Evolutionary conservation across 2,888 invertebrate genomes (phyloP).

Genomic region (Caenorhabditis sulstoni): DNA sequence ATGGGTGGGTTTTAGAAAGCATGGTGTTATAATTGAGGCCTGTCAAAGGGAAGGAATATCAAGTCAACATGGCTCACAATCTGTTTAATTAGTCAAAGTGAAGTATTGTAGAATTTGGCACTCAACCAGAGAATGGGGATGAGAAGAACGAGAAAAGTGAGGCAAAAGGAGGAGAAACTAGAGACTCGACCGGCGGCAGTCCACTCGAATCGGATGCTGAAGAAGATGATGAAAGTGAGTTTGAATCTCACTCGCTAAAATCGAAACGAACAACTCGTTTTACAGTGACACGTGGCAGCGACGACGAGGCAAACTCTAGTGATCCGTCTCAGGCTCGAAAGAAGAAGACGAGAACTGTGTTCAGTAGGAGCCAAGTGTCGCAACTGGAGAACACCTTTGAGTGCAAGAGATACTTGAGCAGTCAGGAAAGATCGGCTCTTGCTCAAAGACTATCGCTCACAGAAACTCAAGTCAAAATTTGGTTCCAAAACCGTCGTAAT

Average conservation of each 20-base stretch:
- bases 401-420: constrained; percentile 74
- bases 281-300: constrained; percentile 63
- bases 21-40: constrained; percentile 52
- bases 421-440: constrained; percentile 72
- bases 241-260: background rate
- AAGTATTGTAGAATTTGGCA: constrained; percentile 37
- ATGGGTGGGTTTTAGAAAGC: background rate
- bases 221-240: constrained; percentile 61
- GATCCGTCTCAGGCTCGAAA: constrained; percentile 66
- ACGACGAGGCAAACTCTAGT: constrained; percentile 65
- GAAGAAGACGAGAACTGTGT: constrained; percentile 80
- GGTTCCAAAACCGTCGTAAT: constrained; percentile 79
- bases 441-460: constrained; percentile 75
- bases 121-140: constrained; percentile 37
- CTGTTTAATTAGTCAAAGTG: constrained; percentile 36
- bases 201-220: constrained; percentile 70
- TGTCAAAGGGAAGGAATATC: constrained; percentile 38
- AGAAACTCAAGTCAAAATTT: constrained; percentile 79
- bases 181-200: constrained; percentile 65
- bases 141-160: constrained; percentile 48
- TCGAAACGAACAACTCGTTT: too few relatives aligned
- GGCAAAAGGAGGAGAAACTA: constrained; percentile 31
- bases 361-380: constrained; percentile 76
- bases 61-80: constrained; percentile 39
- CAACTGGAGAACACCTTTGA: constrained; percentile 77